These are phyloP conservation scores for Leucoraja ocellata DNA, from an alignment of 2,797 vertebrate genomes.

Conservation along the genomic window DNA sequence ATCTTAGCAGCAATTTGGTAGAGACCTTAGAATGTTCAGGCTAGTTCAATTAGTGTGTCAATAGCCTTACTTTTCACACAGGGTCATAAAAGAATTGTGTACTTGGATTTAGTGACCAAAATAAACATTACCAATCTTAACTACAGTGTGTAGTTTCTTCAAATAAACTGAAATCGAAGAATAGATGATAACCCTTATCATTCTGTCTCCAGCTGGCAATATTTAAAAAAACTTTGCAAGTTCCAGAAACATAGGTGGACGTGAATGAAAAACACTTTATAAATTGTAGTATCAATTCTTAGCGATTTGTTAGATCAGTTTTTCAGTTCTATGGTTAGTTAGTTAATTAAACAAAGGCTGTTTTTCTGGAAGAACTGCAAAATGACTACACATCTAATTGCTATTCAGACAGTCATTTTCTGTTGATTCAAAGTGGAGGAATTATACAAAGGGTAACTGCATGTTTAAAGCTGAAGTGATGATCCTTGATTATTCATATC, in stretches of 20 bases:
- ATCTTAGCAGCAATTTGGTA: constrained; percentile 49
- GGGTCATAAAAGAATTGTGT: constrained; percentile 43
- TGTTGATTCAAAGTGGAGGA: constrained; percentile 41
- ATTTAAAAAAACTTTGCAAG: neutral
- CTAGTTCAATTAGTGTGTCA: constrained; percentile 50
- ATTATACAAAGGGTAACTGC: constrained; percentile 38
- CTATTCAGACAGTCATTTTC: constrained; percentile 45
- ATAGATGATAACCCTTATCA: no score
- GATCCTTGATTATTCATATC: constrained; percentile 45
- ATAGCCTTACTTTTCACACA: constrained; percentile 34
- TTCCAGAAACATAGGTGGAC: neutral
- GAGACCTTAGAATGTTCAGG: constrained; percentile 44
- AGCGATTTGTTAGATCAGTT: constrained; percentile 24
- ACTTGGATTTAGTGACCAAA: constrained; percentile 46
- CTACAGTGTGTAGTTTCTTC: constrained; percentile 45
- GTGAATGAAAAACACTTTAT: neutral
- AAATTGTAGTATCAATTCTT: neutral
- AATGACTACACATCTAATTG: constrained; percentile 45
- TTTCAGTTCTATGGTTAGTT: constrained; percentile 44
- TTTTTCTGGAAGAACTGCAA: constrained; percentile 42
- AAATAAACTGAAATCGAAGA: constrained; percentile 42
- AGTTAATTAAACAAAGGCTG: constrained; percentile 41
- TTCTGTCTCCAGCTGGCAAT: neutral
- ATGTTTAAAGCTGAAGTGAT: constrained; percentile 41
- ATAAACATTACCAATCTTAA: constrained; percentile 49